Evolutionary conservation across 2,888 invertebrate genomes (phyloP).

Genomic region (Eupithecia subfuscata): DNA sequence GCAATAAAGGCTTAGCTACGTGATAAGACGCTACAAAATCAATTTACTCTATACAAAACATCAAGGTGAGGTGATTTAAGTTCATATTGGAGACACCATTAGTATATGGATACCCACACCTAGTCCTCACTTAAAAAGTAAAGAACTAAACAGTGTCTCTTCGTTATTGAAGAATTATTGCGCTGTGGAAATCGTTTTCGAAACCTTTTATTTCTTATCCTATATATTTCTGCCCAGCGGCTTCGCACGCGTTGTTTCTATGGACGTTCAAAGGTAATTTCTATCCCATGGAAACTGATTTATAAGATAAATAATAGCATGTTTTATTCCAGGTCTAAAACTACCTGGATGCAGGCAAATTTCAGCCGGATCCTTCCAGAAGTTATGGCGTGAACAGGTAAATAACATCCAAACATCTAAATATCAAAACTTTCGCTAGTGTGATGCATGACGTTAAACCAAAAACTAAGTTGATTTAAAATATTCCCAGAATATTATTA

Average conservation of each 20-base stretch:
- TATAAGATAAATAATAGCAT: too few species aligned
- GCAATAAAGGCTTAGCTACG: neutral
- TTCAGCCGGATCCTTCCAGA: too few species aligned
- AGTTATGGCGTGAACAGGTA: too few species aligned
- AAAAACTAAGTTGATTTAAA: conserved; percentile 1
- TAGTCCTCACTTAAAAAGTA: neutral
- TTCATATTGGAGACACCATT: neutral
- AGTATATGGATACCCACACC: neutral
- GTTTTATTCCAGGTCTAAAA: too few species aligned
- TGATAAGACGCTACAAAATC: conserved; percentile 6
- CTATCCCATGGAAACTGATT: too few species aligned
- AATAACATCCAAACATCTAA: too few species aligned
- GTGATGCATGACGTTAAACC: neutral
- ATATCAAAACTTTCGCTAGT: too few species aligned
- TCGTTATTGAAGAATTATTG: neutral
- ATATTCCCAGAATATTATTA: neutral
- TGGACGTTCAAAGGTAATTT: too few species aligned
- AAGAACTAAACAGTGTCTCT: neutral
- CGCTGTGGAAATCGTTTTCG: neutral
- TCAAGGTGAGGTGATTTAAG: neutral
- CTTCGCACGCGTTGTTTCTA: too few species aligned
- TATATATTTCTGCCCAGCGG: neutral
- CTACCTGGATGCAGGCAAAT: too few species aligned
- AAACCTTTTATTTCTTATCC: neutral
- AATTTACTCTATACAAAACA: conserved; percentile 1